Percentiles rank a stretch among this genome's conserved stretches.
Conservation (phyloP, 2,797 vertebrate genomes). For the Allobates femoralis region DNA sequence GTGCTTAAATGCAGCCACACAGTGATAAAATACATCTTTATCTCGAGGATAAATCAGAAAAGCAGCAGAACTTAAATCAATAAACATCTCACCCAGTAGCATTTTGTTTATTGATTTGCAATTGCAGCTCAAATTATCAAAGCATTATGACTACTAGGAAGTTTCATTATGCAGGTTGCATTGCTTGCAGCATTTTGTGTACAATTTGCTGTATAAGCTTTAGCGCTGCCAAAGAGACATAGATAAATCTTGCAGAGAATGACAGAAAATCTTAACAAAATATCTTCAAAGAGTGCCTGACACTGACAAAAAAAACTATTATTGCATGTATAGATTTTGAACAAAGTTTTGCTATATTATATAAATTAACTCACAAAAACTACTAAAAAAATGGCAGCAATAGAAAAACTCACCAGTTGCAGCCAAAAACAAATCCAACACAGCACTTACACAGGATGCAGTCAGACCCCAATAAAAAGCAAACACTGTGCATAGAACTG, state of each 20-base stretch:
- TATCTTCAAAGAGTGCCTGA: neutral
- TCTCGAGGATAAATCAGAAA: conserved; percentile 52
- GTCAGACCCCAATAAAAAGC: too few species aligned
- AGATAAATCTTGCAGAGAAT: neutral
- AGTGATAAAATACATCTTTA: conserved; percentile 45
- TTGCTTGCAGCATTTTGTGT: conserved; percentile 44
- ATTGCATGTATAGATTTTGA: neutral
- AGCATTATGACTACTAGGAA: conserved; percentile 53
- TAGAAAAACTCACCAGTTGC: too few species aligned
- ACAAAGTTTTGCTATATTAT: neutral
- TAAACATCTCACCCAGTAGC: conserved; percentile 61
- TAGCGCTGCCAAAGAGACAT: conserved; percentile 22
- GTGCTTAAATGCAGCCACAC: conserved; percentile 8
- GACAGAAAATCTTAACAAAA: neutral
- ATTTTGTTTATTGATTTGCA: conserved; percentile 63
- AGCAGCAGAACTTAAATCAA: conserved; percentile 58
- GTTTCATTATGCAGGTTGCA: conserved; percentile 53
- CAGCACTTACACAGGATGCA: too few species aligned
- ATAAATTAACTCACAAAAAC: too few species aligned
- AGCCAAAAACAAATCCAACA: too few species aligned
- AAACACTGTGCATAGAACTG: too few species aligned
- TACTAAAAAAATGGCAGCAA: too few species aligned
- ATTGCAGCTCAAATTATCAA: conserved; percentile 62
- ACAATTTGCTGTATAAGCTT: conserved; percentile 35
- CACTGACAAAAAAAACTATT: neutral